Evolutionary conservation across 2,113 vertebrate species (phyloP).

Genomic region (Oryzias woworae): DNA sequence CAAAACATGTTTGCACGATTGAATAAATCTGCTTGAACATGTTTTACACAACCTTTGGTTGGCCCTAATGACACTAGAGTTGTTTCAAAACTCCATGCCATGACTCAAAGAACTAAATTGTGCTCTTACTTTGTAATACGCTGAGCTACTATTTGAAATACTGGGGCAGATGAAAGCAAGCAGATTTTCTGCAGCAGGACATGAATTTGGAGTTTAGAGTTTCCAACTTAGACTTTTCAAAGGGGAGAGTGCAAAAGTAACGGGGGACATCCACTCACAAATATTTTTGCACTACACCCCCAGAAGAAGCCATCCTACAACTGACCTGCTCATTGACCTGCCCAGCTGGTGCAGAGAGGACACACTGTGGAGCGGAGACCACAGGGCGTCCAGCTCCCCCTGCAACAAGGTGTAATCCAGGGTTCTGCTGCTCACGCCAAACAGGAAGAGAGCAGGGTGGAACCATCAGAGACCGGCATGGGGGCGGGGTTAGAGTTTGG

Average conservation of each 20-base stretch:
- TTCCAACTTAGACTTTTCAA: conserved; percentile 35
- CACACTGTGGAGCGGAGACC: conserved; percentile 81
- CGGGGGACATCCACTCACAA: conserved; percentile 19
- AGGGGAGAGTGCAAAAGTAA: conserved; percentile 44
- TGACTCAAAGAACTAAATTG: conserved; percentile 17
- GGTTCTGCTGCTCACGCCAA: conserved; percentile 72
- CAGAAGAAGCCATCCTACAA: conserved; percentile 54
- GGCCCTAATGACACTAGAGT: conserved; percentile 46
- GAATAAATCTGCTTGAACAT: background rate
- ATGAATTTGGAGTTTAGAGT: conserved; percentile 47
- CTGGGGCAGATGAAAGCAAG: conserved; percentile 43
- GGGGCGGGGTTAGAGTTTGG: conserved; percentile 44
- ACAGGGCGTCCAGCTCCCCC: conserved; percentile 80
- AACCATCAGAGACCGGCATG: conserved; percentile 35
- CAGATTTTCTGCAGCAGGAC: conserved; percentile 30
- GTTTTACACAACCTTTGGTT: conserved; percentile 34
- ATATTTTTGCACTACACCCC: conserved; percentile 40
- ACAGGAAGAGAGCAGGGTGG: conserved; percentile 44
- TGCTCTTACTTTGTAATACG: conserved; percentile 3
- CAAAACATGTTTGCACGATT: conserved; percentile 18
- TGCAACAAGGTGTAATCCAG: conserved; percentile 78
- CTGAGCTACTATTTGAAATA: conserved; percentile 34
- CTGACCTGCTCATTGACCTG: conserved; percentile 85
- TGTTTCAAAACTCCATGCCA: conserved; percentile 27
- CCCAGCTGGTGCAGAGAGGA: conserved; percentile 79